These are phyloP conservation scores for Nectonema munidae DNA, from an alignment of 2,888 invertebrate species.

Conservation along the genomic window DNA sequence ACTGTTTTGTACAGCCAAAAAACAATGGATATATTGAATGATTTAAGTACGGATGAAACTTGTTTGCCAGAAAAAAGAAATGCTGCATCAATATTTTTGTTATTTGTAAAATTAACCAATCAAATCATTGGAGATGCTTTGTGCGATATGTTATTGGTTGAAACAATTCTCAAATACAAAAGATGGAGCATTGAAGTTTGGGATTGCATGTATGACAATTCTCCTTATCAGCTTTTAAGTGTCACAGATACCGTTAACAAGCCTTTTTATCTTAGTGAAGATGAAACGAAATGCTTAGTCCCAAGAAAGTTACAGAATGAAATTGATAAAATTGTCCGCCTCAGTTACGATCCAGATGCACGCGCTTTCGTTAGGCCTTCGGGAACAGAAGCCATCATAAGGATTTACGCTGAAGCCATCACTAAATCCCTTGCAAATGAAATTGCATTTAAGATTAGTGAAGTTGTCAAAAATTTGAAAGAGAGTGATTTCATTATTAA, in stretches of 20 bases:
- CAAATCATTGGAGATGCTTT: slow-evolving; percentile 54
- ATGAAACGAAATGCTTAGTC: slow-evolving; percentile 43
- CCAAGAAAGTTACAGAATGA: slow-evolving; percentile 49
- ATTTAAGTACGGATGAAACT: not conserved
- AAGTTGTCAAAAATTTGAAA: too few species aligned
- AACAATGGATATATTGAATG: not conserved
- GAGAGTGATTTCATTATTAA: too few species aligned
- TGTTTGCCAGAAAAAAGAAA: not conserved
- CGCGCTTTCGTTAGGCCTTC: slow-evolving; percentile 67
- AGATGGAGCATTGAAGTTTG: slow-evolving; percentile 48
- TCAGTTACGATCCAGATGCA: slow-evolving; percentile 29
- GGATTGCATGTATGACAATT: slow-evolving; percentile 44
- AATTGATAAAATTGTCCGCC: slow-evolving; percentile 37
- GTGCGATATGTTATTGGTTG: slow-evolving; percentile 68
- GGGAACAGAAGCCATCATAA: slow-evolving; percentile 76
- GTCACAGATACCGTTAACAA: slow-evolving; percentile 35
- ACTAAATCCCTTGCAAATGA: too few species aligned
- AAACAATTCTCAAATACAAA: slow-evolving; percentile 45
- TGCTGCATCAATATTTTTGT: not conserved
- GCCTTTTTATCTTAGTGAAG: slow-evolving; percentile 22
- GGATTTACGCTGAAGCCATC: slow-evolving; percentile 84
- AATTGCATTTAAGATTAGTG: too few species aligned
- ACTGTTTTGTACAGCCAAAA: slow-evolving; percentile 28
- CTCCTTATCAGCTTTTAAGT: slow-evolving; percentile 56
- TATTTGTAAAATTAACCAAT: slow-evolving; percentile 1